phyloP scores from a whole-genome alignment of 2,797 vertebrate species.

The Sebastes umbrosus region DNA sequence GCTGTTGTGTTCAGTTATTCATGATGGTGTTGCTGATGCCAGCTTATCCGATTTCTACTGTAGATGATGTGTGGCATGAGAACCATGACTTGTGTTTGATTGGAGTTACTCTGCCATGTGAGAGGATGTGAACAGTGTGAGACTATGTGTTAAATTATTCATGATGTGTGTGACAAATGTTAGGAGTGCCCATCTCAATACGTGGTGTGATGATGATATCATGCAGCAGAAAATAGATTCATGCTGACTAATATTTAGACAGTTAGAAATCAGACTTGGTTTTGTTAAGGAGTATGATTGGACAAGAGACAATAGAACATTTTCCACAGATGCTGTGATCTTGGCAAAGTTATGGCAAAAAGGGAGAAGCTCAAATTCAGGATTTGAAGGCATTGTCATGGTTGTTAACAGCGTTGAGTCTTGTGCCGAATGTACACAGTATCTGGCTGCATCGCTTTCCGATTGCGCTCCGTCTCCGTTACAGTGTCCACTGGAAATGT shows the following conservation, averaged over 20 bases:
- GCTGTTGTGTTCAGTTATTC: slow-evolving; percentile 50
- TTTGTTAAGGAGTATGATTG: not conserved
- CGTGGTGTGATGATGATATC: not conserved
- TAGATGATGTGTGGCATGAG: slow-evolving; percentile 15
- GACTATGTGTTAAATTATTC: slow-evolving; percentile 36
- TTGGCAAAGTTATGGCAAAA: not conserved
- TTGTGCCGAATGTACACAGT: not conserved
- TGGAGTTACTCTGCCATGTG: slow-evolving; percentile 9
- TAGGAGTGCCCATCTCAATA: not conserved
- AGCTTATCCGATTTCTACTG: slow-evolving; percentile 49
- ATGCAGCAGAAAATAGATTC: not conserved
- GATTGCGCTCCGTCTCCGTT: not conserved
- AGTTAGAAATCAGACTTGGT: not conserved
- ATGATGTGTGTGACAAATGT: slow-evolving; percentile 26
- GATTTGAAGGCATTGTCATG: not conserved
- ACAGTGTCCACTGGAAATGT: not conserved
- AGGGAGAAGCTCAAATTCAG: not conserved
- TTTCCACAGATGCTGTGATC: not conserved
- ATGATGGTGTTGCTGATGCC: slow-evolving; percentile 23
- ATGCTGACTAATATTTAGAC: not conserved
- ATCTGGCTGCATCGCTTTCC: not conserved
- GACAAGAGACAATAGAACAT: not conserved
- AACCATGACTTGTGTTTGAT: slow-evolving; percentile 7
- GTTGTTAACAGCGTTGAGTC: not conserved
- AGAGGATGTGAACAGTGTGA: slow-evolving; percentile 41